Evolutionary conservation across 2,797 vertebrate species (phyloP), one percentile per base, ranked within the genome.

Genomic region (Protonibea diacanthus): DNA sequence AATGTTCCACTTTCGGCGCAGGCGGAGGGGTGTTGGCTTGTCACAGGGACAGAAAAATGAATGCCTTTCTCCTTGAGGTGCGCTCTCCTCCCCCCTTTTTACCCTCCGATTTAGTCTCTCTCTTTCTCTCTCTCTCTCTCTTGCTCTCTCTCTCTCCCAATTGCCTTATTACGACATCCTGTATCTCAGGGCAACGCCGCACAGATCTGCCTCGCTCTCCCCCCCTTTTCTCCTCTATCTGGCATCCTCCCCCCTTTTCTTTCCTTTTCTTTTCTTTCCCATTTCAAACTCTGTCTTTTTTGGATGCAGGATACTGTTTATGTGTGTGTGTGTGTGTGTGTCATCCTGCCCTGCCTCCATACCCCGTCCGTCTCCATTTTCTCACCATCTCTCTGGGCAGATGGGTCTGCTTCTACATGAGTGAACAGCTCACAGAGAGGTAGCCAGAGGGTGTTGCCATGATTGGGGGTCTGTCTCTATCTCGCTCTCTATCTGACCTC

Each of bases 161-260:
- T 83, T 91, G 89, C 91, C 92, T 94, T 93, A 90, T 94, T 95
- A 95, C 92, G 88, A 95, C 94, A 95, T 95, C 93, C 82, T 93
- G 90, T 96, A 95, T 95, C 95, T 93, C 91, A 77, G 92, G 93
- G 94, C 93, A 95, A 95, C 93, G 84, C 86, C 21, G 80, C 86
- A 90, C 91, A 92, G 89, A 91, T 86, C 86, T 65, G 74, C 80
- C 83, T 80, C 61, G 20, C 65, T 48, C 69, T 44, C 49, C 69
- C 40, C 25, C 58, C 57, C 52, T 55, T 66, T 25, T 42, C 42
- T 38, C 71, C 33, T 76, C 60, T 74, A 59, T 78, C 80, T 84
- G 45, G 73, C 80, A 84, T 81, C 83, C 67, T 65, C 23, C 73
- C 76, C 84, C 56, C 45, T 77, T 81, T 74, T 79, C 78, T 80